Percentiles rank a stretch among this genome's conserved stretches.
phyloP scores from a whole-genome alignment of 2,888 invertebrate genomes.

The Chrysodeixis includens region DNA sequence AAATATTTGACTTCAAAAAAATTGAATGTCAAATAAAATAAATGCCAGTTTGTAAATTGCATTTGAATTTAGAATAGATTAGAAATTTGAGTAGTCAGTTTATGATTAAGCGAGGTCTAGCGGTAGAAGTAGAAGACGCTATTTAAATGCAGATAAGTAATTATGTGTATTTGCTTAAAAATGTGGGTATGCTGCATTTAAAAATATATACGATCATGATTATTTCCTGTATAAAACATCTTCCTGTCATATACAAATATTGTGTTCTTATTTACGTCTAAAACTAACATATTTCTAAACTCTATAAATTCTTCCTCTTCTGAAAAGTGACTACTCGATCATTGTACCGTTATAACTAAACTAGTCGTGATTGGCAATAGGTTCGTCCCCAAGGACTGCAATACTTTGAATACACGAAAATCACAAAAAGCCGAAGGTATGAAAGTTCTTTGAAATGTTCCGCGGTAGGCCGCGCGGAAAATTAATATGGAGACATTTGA shows the following conservation, averaged over 20 bases:
- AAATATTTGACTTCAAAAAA: constrained; percentile 10
- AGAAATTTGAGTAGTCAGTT: neutral
- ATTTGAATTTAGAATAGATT: neutral
- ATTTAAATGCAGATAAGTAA: too few relatives aligned
- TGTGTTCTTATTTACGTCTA: too few relatives aligned
- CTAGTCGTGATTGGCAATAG: constrained; percentile 55
- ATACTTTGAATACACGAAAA: constrained; percentile 34
- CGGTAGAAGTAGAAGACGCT: neutral
- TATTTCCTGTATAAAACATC: too few relatives aligned
- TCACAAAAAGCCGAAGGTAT: constrained; percentile 40
- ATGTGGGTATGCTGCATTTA: too few relatives aligned
- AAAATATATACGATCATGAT: too few relatives aligned
- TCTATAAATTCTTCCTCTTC: too few relatives aligned
- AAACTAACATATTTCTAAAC: neutral
- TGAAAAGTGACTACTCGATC: constrained; percentile 36
- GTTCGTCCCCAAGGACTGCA: constrained; percentile 35
- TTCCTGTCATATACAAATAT: too few relatives aligned
- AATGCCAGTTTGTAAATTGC: neutral
- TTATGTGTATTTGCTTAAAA: too few relatives aligned
- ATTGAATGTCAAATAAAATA: constrained; percentile 5
- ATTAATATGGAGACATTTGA: constrained; percentile 48
- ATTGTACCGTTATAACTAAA: constrained; percentile 54
- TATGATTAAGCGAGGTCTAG: neutral
- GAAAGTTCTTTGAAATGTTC: constrained; percentile 45
- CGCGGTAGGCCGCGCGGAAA: constrained; percentile 46